phyloP scores from a whole-genome alignment of 2,888 invertebrate species.

The Frankliniella fusca region DNA sequence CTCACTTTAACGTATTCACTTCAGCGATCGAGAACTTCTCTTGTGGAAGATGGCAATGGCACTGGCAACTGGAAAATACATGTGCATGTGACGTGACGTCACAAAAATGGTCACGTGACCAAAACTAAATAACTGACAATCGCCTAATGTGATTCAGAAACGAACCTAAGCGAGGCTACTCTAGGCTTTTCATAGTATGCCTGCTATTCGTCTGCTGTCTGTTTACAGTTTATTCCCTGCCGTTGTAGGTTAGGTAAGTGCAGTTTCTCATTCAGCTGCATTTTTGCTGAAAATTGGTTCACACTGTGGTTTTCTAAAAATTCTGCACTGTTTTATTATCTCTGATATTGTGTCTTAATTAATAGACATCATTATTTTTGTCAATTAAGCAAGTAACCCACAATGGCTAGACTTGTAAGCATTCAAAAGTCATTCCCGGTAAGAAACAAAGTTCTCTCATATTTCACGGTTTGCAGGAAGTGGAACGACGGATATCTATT shows the following conservation, averaged over 20 bases:
- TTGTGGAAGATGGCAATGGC: constrained; percentile 6
- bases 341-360: too few species aligned
- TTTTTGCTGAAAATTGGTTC: too few species aligned
- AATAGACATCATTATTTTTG: too few species aligned
- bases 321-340: too few species aligned
- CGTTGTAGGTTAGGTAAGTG: too few species aligned
- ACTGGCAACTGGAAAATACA: constrained; percentile 2
- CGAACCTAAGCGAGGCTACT: too few species aligned
- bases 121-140: neutral
- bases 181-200: too few species aligned
- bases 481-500: constrained; percentile 66
- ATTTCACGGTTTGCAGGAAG: constrained; percentile 44
- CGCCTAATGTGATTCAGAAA: neutral
- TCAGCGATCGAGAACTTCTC: neutral
- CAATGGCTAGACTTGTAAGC: constrained; percentile 57
- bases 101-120: neutral
- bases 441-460: constrained; percentile 4
- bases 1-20: neutral
- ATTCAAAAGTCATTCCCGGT: too few species aligned
- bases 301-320: too few species aligned
- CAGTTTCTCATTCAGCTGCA: too few species aligned
- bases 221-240: too few species aligned
- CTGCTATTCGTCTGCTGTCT: too few species aligned
- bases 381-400: neutral
- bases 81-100: constrained; percentile 24